Evolutionary conservation across 1,140 invertebrate species (phyloP), one percentile per base, ranked within the genome.

Genomic region (Amyelois transitella): DNA sequence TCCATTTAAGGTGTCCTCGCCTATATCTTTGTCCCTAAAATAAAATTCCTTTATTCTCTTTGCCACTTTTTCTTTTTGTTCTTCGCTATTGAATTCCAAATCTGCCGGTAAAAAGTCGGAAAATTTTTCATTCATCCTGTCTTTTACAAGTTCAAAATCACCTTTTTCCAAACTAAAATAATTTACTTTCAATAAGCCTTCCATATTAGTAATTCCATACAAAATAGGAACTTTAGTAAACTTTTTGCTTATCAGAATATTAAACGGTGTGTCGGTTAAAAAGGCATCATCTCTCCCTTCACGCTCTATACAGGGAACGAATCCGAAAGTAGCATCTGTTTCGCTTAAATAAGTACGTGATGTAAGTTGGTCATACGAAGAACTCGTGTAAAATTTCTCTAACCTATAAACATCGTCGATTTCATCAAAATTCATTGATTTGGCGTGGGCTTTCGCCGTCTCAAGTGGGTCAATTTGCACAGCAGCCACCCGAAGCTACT

Each of bases 81-180:
- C 32, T 20, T 72, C 54, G 43, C 19, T 61, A 44, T 65, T 20
- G 57, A 83, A 81, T 18, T 60, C 17, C 17, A 84, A 62, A 53
- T 84, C 77, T 51, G 51, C 53, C 1, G 77, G 77, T 18, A 81
- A 51, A 32, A 76, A 84, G 44, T 77, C 52, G 1, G 65, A 66
- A 61, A 84, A 81, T 0, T 77, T 75, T 38, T 45, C 17, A 59
- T 84, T 77, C 73, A 84, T 81, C 54, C 24, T 52, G n/a, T 68
- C 18, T 54, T 67, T 71, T 69, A 69, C 74, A 8, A 17, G 10
- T 17, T 72, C 55, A 19, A 66, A 69, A 1, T 10, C 7, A 28
- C 25, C 25, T 12, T 51, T 19, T 17, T 18, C 8, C 5, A 69
- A 21, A 19, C 64, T 55, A 14, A 72, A 28, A n/a, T n/a, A n/a